These are phyloP conservation scores for Parasteatoda tepidariorum DNA, from an alignment of 1,140 invertebrate species.

Conservation along the genomic window DNA sequence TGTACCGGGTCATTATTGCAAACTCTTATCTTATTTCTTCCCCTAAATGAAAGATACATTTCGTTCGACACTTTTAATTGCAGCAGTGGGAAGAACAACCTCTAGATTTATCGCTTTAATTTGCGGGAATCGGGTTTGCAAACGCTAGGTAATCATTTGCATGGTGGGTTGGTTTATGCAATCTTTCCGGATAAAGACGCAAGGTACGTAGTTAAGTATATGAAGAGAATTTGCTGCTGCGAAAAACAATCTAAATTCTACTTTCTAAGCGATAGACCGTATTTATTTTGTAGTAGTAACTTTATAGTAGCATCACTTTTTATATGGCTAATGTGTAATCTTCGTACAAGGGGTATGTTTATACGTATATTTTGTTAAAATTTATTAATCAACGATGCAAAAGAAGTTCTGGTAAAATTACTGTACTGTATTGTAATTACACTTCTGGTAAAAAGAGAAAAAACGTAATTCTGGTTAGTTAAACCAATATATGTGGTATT, in stretches of 20 bases:
- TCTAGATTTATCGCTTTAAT: constrained; percentile 30
- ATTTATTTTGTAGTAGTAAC: too few species aligned
- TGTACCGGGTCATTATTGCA: constrained; percentile 8
- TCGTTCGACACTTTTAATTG: constrained; percentile 36
- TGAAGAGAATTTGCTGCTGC: not conserved
- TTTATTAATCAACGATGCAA: too few species aligned
- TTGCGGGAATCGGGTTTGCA: not conserved
- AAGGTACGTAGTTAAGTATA: not conserved
- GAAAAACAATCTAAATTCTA: not conserved
- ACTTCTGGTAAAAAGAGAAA: too few species aligned
- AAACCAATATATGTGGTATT: too few species aligned
- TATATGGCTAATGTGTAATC: too few species aligned
- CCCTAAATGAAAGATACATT: constrained; percentile 38
- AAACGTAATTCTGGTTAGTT: too few species aligned
- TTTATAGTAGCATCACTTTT: too few species aligned
- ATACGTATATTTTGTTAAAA: too few species aligned
- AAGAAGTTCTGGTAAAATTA: too few species aligned
- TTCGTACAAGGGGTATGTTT: too few species aligned
- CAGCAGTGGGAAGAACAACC: constrained; percentile 21
- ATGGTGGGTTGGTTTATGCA: not conserved
- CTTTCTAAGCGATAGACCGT: too few species aligned
- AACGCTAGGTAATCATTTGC: constrained; percentile 26
- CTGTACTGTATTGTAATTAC: too few species aligned
- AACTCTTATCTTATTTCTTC: constrained; percentile 22
- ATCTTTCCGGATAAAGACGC: not conserved